Evolutionary conservation across 2,113 vertebrate genomes (phyloP).

Genomic region (Catagonus wagneri): DNA sequence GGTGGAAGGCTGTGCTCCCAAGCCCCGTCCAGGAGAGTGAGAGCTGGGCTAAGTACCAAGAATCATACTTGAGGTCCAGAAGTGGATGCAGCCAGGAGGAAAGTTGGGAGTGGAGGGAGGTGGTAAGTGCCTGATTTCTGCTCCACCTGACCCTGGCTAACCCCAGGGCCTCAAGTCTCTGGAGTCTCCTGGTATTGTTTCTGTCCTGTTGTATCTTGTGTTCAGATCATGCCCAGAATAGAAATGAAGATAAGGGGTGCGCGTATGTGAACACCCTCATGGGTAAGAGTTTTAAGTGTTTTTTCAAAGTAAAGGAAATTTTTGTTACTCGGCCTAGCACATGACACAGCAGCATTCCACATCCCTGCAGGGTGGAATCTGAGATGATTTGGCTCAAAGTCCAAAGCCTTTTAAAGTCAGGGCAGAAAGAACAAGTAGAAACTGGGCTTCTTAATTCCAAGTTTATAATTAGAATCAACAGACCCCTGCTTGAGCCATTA

Average conservation of each 20-base stretch:
- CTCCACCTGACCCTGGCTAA: background rate
- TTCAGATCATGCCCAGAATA: background rate
- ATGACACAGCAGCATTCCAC: background rate
- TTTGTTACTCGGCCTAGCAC: background rate
- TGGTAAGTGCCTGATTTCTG: background rate
- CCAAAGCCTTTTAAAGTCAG: background rate
- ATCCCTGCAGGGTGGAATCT: background rate
- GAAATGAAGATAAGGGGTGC: background rate
- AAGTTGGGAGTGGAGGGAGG: background rate
- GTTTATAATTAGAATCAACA: conserved; percentile 29
- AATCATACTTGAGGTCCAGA: background rate
- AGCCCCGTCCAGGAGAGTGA: background rate
- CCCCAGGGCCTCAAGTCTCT: background rate
- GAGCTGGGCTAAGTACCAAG: too few relatives aligned
- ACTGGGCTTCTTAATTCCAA: background rate
- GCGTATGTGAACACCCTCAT: background rate
- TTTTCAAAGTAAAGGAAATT: conserved; percentile 45
- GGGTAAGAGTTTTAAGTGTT: background rate
- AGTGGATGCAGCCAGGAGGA: background rate
- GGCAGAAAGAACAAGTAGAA: background rate
- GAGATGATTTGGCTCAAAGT: background rate
- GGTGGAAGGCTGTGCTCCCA: background rate
- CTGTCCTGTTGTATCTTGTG: background rate
- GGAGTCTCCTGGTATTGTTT: background rate
- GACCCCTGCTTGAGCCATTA: background rate